These are phyloP conservation scores for Rhegmatorhina hoffmannsi DNA, from an alignment of 2,113 vertebrate species.

Conservation along the genomic window DNA sequence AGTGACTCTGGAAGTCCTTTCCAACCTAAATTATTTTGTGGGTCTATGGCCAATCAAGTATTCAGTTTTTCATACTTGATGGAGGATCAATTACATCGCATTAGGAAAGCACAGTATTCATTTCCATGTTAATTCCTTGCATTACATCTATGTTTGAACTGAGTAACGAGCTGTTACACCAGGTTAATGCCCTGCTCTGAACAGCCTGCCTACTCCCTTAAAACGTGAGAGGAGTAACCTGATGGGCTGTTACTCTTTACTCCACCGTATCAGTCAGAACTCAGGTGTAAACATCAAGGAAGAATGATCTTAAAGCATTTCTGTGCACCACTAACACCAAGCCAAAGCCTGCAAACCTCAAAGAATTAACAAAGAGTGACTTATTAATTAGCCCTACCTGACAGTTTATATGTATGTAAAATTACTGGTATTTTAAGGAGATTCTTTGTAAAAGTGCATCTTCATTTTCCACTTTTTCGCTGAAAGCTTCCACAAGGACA, in stretches of 20 bases:
- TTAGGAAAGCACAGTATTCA: neutral
- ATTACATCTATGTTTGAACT: neutral
- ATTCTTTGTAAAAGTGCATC: neutral
- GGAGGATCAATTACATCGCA: neutral
- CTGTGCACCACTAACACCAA: neutral
- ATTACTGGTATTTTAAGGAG: neutral
- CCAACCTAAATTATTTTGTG: neutral
- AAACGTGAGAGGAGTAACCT: neutral
- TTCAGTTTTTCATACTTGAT: neutral
- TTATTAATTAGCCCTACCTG: neutral
- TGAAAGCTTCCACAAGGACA: neutral
- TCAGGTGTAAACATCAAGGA: neutral
- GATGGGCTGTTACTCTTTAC: neutral
- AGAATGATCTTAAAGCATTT: neutral
- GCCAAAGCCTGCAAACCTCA: neutral
- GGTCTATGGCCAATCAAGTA: neutral
- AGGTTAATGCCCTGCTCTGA: neutral
- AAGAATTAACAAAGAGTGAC: neutral
- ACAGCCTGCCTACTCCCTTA: neutral
- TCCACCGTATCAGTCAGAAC: rapidly evolving
- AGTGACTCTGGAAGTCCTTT: neutral
- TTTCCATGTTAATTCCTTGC: neutral
- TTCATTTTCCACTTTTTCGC: neutral
- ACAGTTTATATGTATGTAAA: neutral
- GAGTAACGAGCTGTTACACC: rapidly evolving